Evolutionary conservation across 2,113 vertebrate genomes (phyloP).

Genomic region (Paradoxurus hermaphroditus): DNA sequence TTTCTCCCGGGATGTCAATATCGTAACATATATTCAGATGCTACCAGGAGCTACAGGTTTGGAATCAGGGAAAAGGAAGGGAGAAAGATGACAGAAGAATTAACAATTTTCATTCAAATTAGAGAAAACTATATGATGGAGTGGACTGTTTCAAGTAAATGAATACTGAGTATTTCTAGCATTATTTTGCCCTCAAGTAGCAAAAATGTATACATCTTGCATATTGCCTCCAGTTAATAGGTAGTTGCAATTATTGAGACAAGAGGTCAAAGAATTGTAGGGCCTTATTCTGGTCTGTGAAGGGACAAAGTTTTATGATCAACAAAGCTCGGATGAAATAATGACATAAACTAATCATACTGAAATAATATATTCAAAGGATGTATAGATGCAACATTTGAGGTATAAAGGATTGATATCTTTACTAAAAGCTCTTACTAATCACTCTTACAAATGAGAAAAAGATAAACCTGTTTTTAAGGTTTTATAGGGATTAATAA

Average conservation of each 20-base stretch:
- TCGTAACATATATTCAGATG: slow-evolving; percentile 7
- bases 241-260: not conserved
- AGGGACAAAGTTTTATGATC: not conserved
- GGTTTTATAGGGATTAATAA: not conserved
- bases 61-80: not conserved
- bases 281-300: not conserved
- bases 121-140: not conserved
- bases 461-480: not conserved
- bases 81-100: not conserved
- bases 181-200: not conserved
- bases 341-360: not conserved
- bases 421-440: not conserved
- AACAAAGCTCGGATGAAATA: not conserved
- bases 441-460: not conserved
- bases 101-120: not conserved
- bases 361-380: slow-evolving; percentile 6
- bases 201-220: not conserved
- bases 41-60: not conserved
- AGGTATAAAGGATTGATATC: not conserved
- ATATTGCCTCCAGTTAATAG: not conserved
- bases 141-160: not conserved
- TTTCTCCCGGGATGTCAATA: not conserved
- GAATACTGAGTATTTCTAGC: not conserved
- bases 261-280: not conserved
- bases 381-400: not conserved